Evolutionary conservation across 2,888 invertebrate genomes (phyloP).

Genomic region (Bombylius discolor): DNA sequence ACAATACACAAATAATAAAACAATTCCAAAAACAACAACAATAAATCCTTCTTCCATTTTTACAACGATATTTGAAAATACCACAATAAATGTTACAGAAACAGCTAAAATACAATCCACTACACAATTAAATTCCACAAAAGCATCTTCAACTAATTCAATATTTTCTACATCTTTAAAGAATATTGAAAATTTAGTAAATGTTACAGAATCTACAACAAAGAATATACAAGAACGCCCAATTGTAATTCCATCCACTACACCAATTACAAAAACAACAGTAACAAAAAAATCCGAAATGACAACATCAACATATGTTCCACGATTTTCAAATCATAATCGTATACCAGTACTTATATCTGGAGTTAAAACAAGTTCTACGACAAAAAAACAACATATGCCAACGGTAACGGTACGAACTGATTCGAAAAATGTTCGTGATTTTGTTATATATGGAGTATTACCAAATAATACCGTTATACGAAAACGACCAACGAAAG

Average conservation of each 20-base stretch:
- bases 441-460: slow-evolving; percentile 63
- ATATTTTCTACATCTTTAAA: too few species aligned
- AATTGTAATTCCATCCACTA: too few species aligned
- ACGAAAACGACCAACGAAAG: slow-evolving; percentile 44
- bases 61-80: too few species aligned
- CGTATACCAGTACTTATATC: slow-evolving; percentile 16
- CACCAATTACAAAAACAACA: too few species aligned
- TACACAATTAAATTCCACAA: not conserved
- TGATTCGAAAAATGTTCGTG: slow-evolving; percentile 30
- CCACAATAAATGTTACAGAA: not conserved
- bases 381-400: slow-evolving; percentile 39
- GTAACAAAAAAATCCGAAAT: slow-evolving; percentile 2
- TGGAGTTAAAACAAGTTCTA: slow-evolving; percentile 7
- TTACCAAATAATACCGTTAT: slow-evolving; percentile 68
- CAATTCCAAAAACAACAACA: not conserved
- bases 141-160: too few species aligned
- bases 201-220: too few species aligned
- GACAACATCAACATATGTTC: slow-evolving; percentile 12
- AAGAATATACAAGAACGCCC: too few species aligned
- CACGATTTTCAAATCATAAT: slow-evolving; percentile 13
- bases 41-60: too few species aligned
- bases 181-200: too few species aligned
- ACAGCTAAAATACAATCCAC: not conserved
- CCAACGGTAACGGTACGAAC: slow-evolving; percentile 49
- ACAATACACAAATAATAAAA: not conserved